These are phyloP conservation scores for Brachyptera putata DNA, from an alignment of 2,888 invertebrate species.

Conservation along the genomic window DNA sequence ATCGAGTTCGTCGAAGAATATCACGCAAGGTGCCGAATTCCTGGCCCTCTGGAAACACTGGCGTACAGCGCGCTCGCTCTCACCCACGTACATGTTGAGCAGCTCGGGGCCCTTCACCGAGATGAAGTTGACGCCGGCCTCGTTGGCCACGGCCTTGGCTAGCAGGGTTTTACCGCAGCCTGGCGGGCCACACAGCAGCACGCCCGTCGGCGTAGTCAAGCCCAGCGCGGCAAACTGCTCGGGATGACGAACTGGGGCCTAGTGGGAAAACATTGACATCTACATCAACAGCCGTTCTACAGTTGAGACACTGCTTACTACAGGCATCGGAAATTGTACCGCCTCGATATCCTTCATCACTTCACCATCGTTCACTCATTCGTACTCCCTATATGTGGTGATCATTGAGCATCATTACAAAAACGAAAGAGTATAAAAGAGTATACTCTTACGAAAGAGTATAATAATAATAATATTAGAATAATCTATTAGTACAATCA, in stretches of 20 bases:
- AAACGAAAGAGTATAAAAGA: too few species aligned
- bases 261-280: conserved; percentile 35
- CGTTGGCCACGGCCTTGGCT: conserved; percentile 98
- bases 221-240: conserved; percentile 76
- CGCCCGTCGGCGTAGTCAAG: conserved; percentile 77
- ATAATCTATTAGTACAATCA: too few species aligned
- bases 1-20: conserved; percentile 98
- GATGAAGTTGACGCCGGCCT: conserved; percentile 97
- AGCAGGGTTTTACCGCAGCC: conserved; percentile 94
- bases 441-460: too few species aligned
- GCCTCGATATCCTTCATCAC: too few species aligned
- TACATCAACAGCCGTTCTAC: too few species aligned
- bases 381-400: too few species aligned
- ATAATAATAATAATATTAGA: too few species aligned
- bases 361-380: too few species aligned
- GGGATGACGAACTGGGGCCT: conserved; percentile 87
- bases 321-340: too few species aligned
- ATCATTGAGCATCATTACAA: too few species aligned
- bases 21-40: conserved; percentile 95
- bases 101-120: conserved; percentile 98
- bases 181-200: conserved; percentile 93
- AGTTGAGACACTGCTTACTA: too few species aligned
- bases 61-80: conserved; percentile 95
- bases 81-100: conserved; percentile 98
- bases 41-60: conserved; percentile 91